Base-by-base conservation (phyloP, 1,140 invertebrate species). In the Ceratina australensis region DNA sequence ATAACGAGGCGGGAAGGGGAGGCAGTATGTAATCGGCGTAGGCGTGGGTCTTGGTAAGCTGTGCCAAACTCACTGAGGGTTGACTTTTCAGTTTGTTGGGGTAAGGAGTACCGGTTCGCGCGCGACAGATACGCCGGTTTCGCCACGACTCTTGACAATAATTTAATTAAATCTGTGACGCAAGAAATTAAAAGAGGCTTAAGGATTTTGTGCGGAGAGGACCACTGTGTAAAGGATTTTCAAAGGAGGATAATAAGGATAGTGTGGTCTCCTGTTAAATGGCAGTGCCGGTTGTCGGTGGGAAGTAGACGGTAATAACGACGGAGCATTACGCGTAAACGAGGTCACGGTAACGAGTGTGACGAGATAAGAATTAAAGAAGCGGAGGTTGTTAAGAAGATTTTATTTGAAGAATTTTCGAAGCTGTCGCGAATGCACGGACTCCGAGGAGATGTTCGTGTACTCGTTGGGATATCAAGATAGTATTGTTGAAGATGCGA, bases 1-100 rank as follows among this genome's bases (percentile, higher is more conserved):
- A 64, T 67, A 78, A 67, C 79, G 81, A 57, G 66, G n/a, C n/a
- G n/a, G n/a, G n/a, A n/a, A n/a, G n/a, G n/a, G 15, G 16, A n/a
- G 16, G 52, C 52, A 54, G 47, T 24, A 18, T 20, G 49, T 33
- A 22, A 28, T 15, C n/a, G 20, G 22, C 42, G 20, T 42, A 28
- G 33, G 42, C 33, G n/a, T n/a, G 18, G 12, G 28, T 12, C 60
- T 18, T 12, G 16, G 57, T 2, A 16, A 0, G 16, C 2, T 26
- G 18, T 49, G 57, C 52, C 10, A 49, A 20, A 33, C 16, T 60
- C 49, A 47, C n/a, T 15, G 47, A 20, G 15, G n/a, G 22, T 72
- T 20, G 20, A 74, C 28, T 49, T 74, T 74, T 20, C 16, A 22
- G 22, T n/a, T 1, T 26, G 49, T 52, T 8, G 26, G 22, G 52